Percentiles rank a stretch among this genome's conserved stretches.
These are phyloP conservation scores for Spinibarbus caldwelli DNA, from an alignment of 2,797 vertebrate species.

Conservation along the genomic window DNA sequence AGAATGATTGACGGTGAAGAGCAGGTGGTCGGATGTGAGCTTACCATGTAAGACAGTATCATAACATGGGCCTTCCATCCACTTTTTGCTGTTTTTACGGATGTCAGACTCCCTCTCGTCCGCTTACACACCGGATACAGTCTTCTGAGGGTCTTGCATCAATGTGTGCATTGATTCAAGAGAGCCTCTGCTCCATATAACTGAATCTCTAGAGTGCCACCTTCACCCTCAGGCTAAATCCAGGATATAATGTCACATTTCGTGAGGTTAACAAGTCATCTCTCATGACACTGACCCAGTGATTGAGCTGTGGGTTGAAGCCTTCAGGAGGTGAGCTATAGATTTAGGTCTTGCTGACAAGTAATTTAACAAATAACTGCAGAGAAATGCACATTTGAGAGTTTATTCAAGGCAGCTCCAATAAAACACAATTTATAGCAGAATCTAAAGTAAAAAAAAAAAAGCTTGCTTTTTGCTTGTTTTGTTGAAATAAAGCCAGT, in stretches of 20 bases:
- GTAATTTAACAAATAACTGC: conserved; percentile 8
- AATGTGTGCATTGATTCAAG: not conserved
- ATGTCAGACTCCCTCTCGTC: not conserved
- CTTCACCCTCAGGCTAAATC: conserved; percentile 56
- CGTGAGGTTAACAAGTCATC: conserved; percentile 35
- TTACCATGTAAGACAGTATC: conserved; percentile 65
- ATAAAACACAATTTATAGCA: not conserved
- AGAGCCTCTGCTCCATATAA: conserved; percentile 24
- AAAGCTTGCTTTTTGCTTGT: no score
- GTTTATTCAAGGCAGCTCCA: not conserved
- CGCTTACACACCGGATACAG: not conserved
- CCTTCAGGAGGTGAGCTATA: not conserved
- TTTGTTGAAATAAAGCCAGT: not conserved
- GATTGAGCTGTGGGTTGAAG: conserved; percentile 20
- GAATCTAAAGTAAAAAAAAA: not conserved
- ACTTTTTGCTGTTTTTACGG: not conserved
- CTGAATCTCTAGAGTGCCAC: conserved; percentile 13
- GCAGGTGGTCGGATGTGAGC: conserved; percentile 71
- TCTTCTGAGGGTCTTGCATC: not conserved
- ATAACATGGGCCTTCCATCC: conserved; percentile 36
- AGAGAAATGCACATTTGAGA: conserved; percentile 13
- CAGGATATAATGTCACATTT: conserved; percentile 66
- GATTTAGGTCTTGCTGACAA: conserved; percentile 3
- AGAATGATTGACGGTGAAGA: conserved; percentile 55
- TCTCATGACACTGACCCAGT: conserved; percentile 4